phyloP scores from a whole-genome alignment of 2,113 vertebrate genomes.

The Candoia aspera region DNA sequence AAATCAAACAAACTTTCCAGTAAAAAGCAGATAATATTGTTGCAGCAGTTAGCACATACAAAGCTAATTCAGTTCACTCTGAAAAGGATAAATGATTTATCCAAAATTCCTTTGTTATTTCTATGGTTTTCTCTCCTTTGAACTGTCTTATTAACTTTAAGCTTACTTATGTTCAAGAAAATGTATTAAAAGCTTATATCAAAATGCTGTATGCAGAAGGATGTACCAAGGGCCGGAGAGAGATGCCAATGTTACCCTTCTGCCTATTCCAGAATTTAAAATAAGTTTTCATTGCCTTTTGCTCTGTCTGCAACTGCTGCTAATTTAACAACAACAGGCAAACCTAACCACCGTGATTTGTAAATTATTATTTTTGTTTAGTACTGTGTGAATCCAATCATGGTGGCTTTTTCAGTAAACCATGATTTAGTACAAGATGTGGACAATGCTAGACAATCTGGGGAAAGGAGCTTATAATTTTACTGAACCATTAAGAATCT shows the following conservation, averaged over 20 bases:
- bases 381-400: neutral
- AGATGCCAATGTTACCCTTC: neutral
- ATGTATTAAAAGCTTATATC: neutral
- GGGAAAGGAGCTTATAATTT: neutral
- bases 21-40: neutral
- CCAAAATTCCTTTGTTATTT: neutral
- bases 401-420: neutral
- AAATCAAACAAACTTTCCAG: neutral
- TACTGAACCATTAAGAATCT: neutral
- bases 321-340: neutral
- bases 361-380: neutral
- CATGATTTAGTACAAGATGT: neutral
- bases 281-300: neutral
- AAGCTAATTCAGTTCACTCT: neutral
- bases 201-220: neutral
- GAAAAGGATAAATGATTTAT: neutral
- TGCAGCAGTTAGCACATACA: neutral
- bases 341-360: neutral
- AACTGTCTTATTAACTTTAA: neutral
- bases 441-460: neutral
- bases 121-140: neutral
- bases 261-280: neutral
- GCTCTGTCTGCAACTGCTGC: neutral
- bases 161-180: neutral
- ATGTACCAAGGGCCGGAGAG: neutral